A percentile compares a stretch with the other conserved stretches of the same genome.
phyloP scores from a whole-genome alignment of 2,888 invertebrate species.

The Junonia oenone region DNA sequence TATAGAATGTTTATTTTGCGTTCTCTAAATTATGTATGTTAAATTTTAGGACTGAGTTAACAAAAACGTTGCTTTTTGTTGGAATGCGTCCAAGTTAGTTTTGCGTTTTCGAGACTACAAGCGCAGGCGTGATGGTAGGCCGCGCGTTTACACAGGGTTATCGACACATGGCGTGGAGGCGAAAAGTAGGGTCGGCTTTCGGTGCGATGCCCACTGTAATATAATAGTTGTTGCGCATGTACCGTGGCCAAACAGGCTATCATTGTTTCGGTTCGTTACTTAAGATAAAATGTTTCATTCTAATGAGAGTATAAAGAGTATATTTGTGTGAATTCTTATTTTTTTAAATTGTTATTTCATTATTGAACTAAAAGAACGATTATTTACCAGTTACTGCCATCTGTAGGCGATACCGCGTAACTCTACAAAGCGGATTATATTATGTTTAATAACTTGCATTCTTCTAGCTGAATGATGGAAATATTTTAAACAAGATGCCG shows the following conservation, averaged over 20 bases:
- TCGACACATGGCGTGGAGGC: constrained; percentile 67
- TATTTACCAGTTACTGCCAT: constrained; percentile 19
- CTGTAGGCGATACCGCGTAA: constrained; percentile 5
- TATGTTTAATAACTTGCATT: not conserved
- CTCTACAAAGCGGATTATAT: not conserved
- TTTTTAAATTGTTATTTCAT: not conserved
- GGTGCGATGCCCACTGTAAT: constrained; percentile 24
- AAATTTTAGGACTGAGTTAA: constrained; percentile 6
- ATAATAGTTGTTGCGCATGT: constrained; percentile 31
- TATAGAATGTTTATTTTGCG: not conserved
- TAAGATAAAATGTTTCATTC: constrained; percentile 32
- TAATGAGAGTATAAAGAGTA: not conserved
- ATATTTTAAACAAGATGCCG: constrained; percentile 8
- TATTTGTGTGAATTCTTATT: not conserved
- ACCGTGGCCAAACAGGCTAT: constrained; percentile 50
- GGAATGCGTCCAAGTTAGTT: constrained; percentile 65
- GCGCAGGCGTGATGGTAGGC: constrained; percentile 70
- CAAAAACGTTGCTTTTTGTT: constrained; percentile 47
- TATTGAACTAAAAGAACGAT: not conserved
- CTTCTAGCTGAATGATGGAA: not conserved
- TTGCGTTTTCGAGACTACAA: constrained; percentile 62
- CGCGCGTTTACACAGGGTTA: constrained; percentile 68
- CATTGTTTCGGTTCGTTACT: constrained; percentile 65
- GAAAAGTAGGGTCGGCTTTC: constrained; percentile 54
- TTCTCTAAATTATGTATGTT: not conserved